A percentile compares a stretch with the other conserved stretches of the same genome.
phyloP scores from a whole-genome alignment of 2,888 invertebrate species.

The Conistra vaccinii region DNA sequence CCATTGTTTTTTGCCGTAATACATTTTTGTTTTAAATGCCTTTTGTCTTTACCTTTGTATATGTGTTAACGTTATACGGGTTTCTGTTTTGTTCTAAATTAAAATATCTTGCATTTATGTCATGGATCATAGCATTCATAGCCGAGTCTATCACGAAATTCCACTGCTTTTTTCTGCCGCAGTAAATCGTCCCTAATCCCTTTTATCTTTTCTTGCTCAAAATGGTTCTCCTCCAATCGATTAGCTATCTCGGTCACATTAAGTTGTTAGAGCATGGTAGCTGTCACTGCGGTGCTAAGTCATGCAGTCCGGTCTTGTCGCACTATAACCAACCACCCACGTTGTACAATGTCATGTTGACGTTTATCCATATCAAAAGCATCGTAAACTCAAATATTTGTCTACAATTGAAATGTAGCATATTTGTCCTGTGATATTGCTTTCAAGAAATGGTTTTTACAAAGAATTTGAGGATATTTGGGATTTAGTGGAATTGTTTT shows the following conservation, averaged over 20 bases:
- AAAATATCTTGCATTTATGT: not conserved
- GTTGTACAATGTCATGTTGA: conserved; percentile 66
- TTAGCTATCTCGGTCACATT: conserved; percentile 66
- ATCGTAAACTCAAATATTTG: conserved; percentile 63
- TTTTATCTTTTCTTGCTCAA: conserved; percentile 33
- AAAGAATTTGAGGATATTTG: conserved; percentile 11
- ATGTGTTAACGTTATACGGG: not conserved
- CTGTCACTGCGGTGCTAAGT: conserved; percentile 75
- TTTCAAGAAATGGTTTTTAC: conserved; percentile 14
- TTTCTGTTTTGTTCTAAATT: not conserved
- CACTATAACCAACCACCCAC: conserved; percentile 78
- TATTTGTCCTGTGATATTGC: conserved; percentile 42
- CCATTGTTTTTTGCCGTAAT: not conserved
- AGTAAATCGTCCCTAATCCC: not conserved
- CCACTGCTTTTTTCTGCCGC: not conserved
- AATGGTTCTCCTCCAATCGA: conserved; percentile 48
- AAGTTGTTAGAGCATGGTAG: conserved; percentile 72
- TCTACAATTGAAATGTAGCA: conserved; percentile 50
- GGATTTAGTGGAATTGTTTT: not conserved
- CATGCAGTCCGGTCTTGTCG: conserved; percentile 74
- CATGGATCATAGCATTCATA: not conserved
- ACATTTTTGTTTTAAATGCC: not conserved
- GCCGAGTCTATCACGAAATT: conserved; percentile 5
- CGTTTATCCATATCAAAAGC: conserved; percentile 66
- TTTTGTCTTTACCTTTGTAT: conserved; percentile 13